Evolutionary conservation across 2,797 vertebrate species (phyloP).

Genomic region (Pangasius mekongensis): DNA sequence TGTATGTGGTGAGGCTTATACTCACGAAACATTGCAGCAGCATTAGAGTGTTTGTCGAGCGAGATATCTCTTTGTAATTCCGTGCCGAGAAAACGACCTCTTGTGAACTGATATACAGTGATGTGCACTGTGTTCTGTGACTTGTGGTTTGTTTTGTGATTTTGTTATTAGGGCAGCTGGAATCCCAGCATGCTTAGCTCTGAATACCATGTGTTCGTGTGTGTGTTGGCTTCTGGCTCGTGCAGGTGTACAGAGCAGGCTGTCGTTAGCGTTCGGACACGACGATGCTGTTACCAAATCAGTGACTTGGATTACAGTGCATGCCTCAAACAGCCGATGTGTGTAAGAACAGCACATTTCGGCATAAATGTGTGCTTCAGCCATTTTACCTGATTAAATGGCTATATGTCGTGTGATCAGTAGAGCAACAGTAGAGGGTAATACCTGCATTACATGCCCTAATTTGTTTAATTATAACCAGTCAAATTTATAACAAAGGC

Average conservation of each 20-base stretch:
- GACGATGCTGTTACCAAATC: too few relatives aligned
- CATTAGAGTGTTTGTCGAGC: neutral
- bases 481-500: neutral
- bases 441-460: neutral
- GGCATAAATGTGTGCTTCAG: neutral
- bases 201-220: neutral
- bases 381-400: neutral
- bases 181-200: conserved; percentile 1
- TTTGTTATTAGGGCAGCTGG: neutral
- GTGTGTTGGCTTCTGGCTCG: neutral
- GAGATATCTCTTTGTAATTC: neutral
- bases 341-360: neutral
- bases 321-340: neutral
- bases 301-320: neutral
- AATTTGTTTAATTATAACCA: neutral
- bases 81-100: neutral
- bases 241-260: neutral
- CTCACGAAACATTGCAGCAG: neutral
- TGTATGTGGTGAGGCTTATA: neutral
- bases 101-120: neutral
- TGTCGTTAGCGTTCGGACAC: neutral
- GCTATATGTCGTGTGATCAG: neutral
- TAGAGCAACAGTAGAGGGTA: too few relatives aligned
- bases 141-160: neutral
- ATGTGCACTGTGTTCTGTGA: neutral